phyloP scores from a whole-genome alignment of 2,888 invertebrate species.

The Campoplex capitator region DNA sequence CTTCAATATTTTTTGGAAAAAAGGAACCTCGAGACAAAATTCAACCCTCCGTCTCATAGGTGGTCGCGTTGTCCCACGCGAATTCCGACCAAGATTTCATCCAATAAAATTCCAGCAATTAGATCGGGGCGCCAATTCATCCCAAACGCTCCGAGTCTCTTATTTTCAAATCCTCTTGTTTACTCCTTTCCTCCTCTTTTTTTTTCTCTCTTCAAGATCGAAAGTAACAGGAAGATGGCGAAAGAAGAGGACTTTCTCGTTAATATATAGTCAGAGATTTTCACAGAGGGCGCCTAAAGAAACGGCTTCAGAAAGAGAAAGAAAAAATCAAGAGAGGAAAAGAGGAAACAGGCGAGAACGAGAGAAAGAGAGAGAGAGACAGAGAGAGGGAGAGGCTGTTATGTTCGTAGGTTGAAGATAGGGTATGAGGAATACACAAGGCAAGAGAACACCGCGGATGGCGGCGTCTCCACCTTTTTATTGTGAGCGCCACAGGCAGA shows the following conservation, averaged over 20 bases:
- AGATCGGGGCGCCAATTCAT: conserved; percentile 74
- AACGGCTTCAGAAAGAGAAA: conserved; percentile 8
- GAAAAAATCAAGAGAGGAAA: conserved; percentile 4
- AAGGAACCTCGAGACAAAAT: background rate
- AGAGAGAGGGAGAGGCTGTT: conserved; percentile 25
- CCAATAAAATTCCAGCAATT: conserved; percentile 79
- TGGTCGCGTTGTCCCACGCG: conserved; percentile 73
- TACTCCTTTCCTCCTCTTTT: conserved; percentile 17
- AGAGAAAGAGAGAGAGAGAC: background rate
- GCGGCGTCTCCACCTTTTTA: conserved; percentile 84
- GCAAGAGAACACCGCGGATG: conserved; percentile 81
- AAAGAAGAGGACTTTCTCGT: conserved; percentile 28
- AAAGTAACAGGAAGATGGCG: conserved; percentile 32
- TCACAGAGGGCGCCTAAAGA: conserved; percentile 28
- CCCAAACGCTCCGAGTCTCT: conserved; percentile 4
- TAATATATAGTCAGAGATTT: conserved; percentile 57
- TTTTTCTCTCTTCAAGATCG: background rate
- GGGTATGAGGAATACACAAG: conserved; percentile 66
- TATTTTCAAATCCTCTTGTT: conserved; percentile 38
- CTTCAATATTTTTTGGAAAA: too few relatives aligned
- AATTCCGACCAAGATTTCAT: background rate
- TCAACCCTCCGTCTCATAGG: conserved; percentile 35
- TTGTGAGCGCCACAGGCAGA: conserved; percentile 83
- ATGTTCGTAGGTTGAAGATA: conserved; percentile 49
- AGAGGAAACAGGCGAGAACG: conserved; percentile 8